Conservation (phyloP, 2,888 invertebrate genomes). For the Synergus gifuensis region DNA sequence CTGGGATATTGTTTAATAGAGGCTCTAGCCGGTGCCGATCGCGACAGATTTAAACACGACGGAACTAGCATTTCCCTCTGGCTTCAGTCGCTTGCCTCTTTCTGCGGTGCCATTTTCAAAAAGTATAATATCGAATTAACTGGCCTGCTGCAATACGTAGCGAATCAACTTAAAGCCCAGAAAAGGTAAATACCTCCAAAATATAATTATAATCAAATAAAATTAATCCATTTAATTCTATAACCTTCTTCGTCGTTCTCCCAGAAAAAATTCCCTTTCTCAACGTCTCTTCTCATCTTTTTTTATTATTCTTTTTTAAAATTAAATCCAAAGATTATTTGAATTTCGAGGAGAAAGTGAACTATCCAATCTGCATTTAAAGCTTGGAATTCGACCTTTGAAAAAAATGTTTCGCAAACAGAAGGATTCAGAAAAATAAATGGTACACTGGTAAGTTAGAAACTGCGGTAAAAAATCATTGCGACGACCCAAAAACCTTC, state of each 20-base stretch:
- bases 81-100: slow-evolving; percentile 96
- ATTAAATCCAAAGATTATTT: not conserved
- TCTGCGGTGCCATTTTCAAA: slow-evolving; percentile 97
- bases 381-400: not conserved
- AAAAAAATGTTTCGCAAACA: not conserved
- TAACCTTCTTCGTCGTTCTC: not conserved
- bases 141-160: slow-evolving; percentile 97
- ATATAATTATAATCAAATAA: not conserved
- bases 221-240: slow-evolving; percentile 22
- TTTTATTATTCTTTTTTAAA: not conserved
- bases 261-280: not conserved
- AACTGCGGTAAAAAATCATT: not conserved
- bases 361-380: not conserved
- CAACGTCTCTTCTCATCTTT: not conserved
- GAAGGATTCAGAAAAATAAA: not conserved
- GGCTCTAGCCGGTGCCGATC: slow-evolving; percentile 89
- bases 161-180: slow-evolving; percentile 96
- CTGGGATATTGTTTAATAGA: slow-evolving; percentile 97
- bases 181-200: slow-evolving; percentile 84
- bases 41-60: slow-evolving; percentile 90
- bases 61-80: slow-evolving; percentile 95
- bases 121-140: slow-evolving; percentile 98
- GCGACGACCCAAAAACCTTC: not conserved
- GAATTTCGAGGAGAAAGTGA: not conserved
- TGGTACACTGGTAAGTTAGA: not conserved